phyloP scores from a whole-genome alignment of 2,113 vertebrate genomes.

The Nothocercus nigrocapillus region DNA sequence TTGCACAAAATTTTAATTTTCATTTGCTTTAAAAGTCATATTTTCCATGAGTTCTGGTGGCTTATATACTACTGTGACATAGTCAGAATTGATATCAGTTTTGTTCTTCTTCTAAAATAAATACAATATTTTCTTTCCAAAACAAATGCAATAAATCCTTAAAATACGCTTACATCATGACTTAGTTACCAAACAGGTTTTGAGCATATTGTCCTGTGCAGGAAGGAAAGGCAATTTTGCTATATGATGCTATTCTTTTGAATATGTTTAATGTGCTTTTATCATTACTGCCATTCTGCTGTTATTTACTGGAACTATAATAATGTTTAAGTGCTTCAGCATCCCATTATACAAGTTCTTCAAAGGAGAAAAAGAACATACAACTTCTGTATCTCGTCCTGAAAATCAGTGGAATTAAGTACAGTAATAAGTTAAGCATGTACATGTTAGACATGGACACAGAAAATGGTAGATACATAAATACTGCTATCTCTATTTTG shows the following conservation, averaged over 20 bases:
- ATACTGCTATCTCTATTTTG: not conserved
- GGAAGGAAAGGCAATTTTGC: not conserved
- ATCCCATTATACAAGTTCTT: not conserved
- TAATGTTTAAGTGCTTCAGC: not conserved
- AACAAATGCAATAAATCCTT: not conserved
- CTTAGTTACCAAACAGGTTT: not conserved
- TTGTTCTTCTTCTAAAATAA: not conserved
- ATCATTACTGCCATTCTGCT: not conserved
- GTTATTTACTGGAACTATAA: not conserved
- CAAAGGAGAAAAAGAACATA: not conserved
- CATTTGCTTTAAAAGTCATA: not conserved
- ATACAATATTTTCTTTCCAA: not conserved
- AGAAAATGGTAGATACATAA: not conserved
- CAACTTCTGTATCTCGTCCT: not conserved
- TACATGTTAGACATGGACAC: not conserved
- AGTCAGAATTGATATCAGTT: not conserved
- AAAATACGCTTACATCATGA: not conserved
- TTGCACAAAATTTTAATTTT: not conserved
- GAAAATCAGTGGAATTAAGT: not conserved
- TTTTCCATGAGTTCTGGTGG: not conserved
- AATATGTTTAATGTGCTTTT: not conserved
- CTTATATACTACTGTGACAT: not conserved
- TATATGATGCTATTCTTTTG: not conserved
- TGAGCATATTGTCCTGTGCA: not conserved
- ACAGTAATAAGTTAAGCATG: not conserved